Percentiles rank a stretch among this genome's conserved stretches.
These are phyloP conservation scores for Mustela nigripes DNA, from an alignment of 2,113 vertebrate species.

Conservation along the genomic window DNA sequence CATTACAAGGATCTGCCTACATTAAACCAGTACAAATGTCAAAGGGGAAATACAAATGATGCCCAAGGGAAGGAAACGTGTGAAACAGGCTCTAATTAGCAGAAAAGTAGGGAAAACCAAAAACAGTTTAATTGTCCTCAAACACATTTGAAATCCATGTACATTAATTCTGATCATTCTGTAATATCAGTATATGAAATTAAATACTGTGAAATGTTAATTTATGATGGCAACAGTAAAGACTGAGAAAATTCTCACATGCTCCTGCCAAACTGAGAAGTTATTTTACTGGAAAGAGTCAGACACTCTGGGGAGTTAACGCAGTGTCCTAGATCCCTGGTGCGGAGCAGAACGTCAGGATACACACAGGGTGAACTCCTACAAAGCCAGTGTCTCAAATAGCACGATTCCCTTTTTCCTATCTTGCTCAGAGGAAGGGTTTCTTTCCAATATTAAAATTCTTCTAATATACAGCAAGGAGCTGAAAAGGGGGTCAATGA, in stretches of 20 bases:
- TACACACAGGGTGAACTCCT: background rate
- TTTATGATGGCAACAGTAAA: background rate
- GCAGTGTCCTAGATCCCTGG: background rate
- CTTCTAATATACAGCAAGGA: background rate
- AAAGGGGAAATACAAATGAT: background rate
- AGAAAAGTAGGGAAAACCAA: background rate
- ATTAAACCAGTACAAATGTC: background rate
- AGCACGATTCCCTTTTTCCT: background rate
- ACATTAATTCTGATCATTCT: background rate
- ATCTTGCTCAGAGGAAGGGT: background rate
- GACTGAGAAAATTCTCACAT: background rate
- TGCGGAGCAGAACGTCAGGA: accelerated
- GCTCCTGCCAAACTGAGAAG: background rate
- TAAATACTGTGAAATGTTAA: constrained; percentile 4
- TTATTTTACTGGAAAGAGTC: background rate
- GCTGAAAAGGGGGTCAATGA: background rate
- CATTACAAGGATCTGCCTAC: background rate
- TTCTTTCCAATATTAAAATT: constrained; percentile 4
- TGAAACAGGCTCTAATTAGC: background rate
- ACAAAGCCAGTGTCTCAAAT: background rate
- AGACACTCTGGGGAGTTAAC: background rate
- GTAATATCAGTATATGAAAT: background rate
- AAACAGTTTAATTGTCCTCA: background rate
- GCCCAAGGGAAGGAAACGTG: background rate
- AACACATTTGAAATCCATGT: background rate